Evolutionary conservation across 2,888 invertebrate genomes (phyloP).

Genomic region (Sepiola atlantica): DNA sequence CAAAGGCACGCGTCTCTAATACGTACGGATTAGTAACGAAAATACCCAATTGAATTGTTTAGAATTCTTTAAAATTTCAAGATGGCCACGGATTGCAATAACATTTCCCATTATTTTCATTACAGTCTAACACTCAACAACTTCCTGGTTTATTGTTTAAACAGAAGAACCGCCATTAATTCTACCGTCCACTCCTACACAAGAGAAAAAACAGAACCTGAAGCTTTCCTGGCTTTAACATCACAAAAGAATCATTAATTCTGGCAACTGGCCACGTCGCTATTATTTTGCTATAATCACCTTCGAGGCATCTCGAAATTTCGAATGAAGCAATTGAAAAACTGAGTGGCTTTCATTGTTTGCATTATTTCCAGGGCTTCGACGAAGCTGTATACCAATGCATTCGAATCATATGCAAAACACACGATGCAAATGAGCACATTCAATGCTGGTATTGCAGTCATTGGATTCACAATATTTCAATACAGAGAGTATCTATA

Average conservation of each 20-base stretch:
- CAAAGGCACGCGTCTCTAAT: no score
- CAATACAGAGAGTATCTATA: no score
- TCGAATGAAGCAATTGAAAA: conserved; percentile 8
- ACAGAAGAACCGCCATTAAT: neutral
- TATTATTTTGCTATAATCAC: neutral
- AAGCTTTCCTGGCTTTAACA: neutral
- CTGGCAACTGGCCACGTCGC: neutral
- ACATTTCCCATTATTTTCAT: neutral
- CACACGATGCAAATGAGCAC: neutral
- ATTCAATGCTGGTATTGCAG: neutral
- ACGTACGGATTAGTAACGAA: no score
- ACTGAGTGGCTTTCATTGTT: conserved; percentile 32
- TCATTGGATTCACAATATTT: neutral
- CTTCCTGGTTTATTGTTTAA: neutral
- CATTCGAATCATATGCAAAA: neutral
- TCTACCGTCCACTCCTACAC: neutral
- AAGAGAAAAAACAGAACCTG: neutral
- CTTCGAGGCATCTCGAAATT: conserved; percentile 16
- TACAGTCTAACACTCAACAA: neutral
- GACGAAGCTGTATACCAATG: neutral
- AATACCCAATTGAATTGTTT: neutral
- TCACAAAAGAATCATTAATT: neutral
- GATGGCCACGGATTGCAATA: neutral
- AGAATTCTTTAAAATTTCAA: neutral
- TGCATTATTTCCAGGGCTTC: neutral